Percentiles rank a stretch among this genome's conserved stretches.
Conservation (phyloP, 2,797 vertebrate species). For the Pelobates cultripes region DNA sequence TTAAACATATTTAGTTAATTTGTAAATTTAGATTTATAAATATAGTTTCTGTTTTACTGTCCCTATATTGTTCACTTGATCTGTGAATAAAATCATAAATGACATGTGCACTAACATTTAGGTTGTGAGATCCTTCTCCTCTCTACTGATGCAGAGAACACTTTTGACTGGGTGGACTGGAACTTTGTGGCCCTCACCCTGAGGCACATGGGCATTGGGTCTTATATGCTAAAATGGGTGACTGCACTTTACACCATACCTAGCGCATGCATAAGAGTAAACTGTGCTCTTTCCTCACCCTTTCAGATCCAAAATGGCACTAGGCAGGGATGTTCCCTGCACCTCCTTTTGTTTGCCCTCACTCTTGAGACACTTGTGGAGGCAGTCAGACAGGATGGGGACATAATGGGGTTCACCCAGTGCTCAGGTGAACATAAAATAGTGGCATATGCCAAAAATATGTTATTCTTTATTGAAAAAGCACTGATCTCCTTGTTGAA, state of each 20-base stretch:
- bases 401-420: background rate
- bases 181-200: background rate
- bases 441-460: background rate
- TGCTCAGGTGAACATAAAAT: background rate
- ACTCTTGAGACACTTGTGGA: background rate
- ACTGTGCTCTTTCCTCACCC: background rate
- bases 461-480: background rate
- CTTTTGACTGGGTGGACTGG: background rate
- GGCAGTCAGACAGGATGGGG: background rate
- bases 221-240: background rate
- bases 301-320: background rate
- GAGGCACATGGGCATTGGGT: background rate
- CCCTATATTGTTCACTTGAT: no score
- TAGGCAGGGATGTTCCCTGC: no score
- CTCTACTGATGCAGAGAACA: background rate
- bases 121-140: background rate
- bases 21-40: no score
- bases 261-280: background rate
- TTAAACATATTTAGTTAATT: no score
- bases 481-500: background rate
- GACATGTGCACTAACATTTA: no score
- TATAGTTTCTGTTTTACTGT: no score
- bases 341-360: no score
- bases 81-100: no score
- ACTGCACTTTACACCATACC: background rate